Percentiles rank a stretch among this genome's conserved stretches.
Conservation (phyloP, 2,797 vertebrate species). For the Crax fasciolata region DNA sequence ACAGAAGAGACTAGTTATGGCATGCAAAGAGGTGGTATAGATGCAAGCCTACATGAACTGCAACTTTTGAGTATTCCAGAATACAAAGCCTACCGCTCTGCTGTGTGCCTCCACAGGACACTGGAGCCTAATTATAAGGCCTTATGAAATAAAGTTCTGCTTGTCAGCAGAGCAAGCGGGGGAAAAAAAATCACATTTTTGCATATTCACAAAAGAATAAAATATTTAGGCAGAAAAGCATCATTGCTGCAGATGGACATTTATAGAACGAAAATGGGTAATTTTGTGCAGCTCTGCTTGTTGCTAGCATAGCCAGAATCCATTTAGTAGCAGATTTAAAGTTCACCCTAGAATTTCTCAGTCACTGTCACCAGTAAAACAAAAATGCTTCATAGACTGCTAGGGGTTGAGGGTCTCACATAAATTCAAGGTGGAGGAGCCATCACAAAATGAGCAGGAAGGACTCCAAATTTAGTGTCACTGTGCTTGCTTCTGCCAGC, state of each 20-base stretch:
- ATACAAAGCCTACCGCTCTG: conserved; percentile 44
- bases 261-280: conserved; percentile 62
- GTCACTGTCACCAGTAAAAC: background rate
- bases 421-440: background rate
- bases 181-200: conserved; percentile 30
- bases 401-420: background rate
- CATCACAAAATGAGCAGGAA: background rate
- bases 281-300: conserved; percentile 44
- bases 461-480: background rate
- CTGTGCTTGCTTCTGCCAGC: background rate
- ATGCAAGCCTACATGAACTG: background rate
- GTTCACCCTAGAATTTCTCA: conserved; percentile 4
- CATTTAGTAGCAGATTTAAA: conserved; percentile 12
- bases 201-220: conserved; percentile 71
- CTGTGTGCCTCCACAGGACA: conserved; percentile 58
- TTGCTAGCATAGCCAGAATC: background rate
- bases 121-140: conserved; percentile 75
- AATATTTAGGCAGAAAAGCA: conserved; percentile 71
- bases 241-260: conserved; percentile 74
- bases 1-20: background rate
- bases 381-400: background rate
- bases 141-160: conserved; percentile 56
- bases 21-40: background rate
- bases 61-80: conserved; percentile 20
- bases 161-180: conserved; percentile 67